Evolutionary conservation across 2,797 vertebrate species (phyloP), one percentile per base, ranked within the genome.

Genomic region (Botia kubotai): DNA sequence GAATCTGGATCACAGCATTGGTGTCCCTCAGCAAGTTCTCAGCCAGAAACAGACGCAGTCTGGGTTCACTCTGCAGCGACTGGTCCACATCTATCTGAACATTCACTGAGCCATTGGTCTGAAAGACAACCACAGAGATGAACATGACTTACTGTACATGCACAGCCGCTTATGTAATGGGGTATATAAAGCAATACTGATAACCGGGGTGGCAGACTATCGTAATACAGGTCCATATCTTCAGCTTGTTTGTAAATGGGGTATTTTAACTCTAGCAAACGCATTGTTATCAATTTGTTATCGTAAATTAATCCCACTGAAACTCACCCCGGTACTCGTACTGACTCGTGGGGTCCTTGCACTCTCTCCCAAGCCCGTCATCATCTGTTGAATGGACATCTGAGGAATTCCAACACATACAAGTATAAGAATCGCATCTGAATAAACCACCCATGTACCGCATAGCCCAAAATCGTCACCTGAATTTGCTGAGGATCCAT

Each of bases 1-100:
- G 94, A 58, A 96, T 93, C 66, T 94, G 91, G 48, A 98, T 91
- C 72, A 96, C 90, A 36, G 94, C 93, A 82, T 93, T 94, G 58
- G 96, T 92, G 71, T 98, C 96, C 81, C 96, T 93, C 82, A 97
- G 92, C 89, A 98, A 93, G 81, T 96, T 96, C 86, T 97, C 96
- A 13, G 96, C 96, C 89, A 97, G 87, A 48, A 97, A 91, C 67
- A 98, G 93, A 68, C 96, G 93, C 55, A 98, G 91, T 13, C 96
- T 91, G 0, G 97, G 95, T 84, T 97, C 97, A 29, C 96, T 97
- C 93, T 97, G 92, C 26, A 95, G 87, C 0, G 92, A 90, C 67
- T 95, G 94, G 86, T 97, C 96, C 94, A 97, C 93, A 89, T 97
- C 96, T 75, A 96, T 96, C 93, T 97, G 96, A 85, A 97, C 95